Evolutionary conservation across 92 coral and sea anemone species (phyloP).

Genomic region (Palythoa grandis): DNA sequence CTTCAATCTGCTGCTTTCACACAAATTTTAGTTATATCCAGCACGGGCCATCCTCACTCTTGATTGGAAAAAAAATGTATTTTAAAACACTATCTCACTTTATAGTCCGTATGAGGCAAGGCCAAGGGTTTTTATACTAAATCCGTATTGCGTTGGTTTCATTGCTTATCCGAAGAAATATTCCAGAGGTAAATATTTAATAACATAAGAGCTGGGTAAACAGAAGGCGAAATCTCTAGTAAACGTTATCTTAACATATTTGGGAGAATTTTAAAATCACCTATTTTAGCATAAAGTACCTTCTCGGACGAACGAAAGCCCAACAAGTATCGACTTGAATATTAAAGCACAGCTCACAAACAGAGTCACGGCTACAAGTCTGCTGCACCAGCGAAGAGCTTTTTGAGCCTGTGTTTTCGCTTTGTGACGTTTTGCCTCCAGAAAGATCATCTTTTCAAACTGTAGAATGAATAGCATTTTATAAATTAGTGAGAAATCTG

Average conservation of each 20-base stretch:
- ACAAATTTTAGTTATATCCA: too few species aligned
- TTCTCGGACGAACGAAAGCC: slow-evolving; percentile 62
- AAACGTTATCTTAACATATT: slow-evolving; percentile 11
- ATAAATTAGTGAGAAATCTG: neutral
- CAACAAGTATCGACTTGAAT: slow-evolving; percentile 65
- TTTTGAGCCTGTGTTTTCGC: slow-evolving; percentile 63
- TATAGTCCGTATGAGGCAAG: too few species aligned
- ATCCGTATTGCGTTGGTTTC: neutral
- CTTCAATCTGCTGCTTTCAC: neutral
- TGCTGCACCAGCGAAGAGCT: slow-evolving; percentile 68
- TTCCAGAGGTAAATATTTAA: slow-evolving; percentile 42
- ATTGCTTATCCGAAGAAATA: neutral
- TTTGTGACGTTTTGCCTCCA: slow-evolving; percentile 56
- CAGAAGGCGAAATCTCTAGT: slow-evolving; percentile 27
- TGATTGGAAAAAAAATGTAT: neutral
- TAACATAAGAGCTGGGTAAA: slow-evolving; percentile 27
- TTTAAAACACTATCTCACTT: neutral
- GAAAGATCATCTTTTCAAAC: slow-evolving; percentile 68
- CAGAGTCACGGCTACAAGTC: slow-evolving; percentile 69
- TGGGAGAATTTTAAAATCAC: neutral
- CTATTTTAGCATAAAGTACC: slow-evolving; percentile 54
- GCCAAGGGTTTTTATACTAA: too few species aligned
- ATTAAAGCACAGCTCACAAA: slow-evolving; percentile 86
- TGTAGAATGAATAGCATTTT: neutral
- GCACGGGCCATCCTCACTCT: too few species aligned